phyloP scores from a whole-genome alignment of 53 echinoderm and acorn worm species.

The Stichopus horrens region DNA sequence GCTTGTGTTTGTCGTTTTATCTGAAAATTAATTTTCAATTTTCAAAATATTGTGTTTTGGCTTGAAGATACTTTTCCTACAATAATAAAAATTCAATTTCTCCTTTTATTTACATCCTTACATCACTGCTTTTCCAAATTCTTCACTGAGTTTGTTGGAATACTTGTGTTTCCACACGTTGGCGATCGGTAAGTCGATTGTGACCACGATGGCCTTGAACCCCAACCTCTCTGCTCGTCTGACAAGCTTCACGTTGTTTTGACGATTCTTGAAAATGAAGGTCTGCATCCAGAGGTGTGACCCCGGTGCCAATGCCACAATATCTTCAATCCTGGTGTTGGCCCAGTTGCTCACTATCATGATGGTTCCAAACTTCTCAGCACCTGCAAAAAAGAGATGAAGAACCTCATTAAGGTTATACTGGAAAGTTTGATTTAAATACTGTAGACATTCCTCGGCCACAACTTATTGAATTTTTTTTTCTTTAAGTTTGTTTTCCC shows the following conservation, averaged over 20 bases:
- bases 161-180: background rate
- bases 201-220: constrained; percentile 64
- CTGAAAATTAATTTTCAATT: too few relatives aligned
- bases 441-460: too few relatives aligned
- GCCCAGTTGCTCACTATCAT: constrained; percentile 61
- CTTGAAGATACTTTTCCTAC: too few relatives aligned
- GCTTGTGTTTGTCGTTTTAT: too few relatives aligned
- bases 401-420: background rate
- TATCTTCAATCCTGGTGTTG: constrained; percentile 50
- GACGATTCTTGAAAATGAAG: constrained; percentile 42
- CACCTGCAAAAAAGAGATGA: constrained; percentile 21
- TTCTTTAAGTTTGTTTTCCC: too few relatives aligned
- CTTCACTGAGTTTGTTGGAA: too few relatives aligned
- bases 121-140: too few relatives aligned
- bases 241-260: constrained; percentile 49
- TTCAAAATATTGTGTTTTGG: too few relatives aligned
- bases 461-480: too few relatives aligned
- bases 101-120: too few relatives aligned
- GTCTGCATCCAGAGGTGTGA: constrained; percentile 60
- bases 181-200: constrained; percentile 44
- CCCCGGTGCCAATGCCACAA: constrained; percentile 40
- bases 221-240: constrained; percentile 59
- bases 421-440: too few relatives aligned
- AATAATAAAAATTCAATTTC: too few relatives aligned
- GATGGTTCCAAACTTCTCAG: constrained; percentile 15